Percentiles rank a stretch among this genome's conserved stretches.
Evolutionary conservation across 2,113 vertebrate species (phyloP).

Genomic region (Otis tarda): DNA sequence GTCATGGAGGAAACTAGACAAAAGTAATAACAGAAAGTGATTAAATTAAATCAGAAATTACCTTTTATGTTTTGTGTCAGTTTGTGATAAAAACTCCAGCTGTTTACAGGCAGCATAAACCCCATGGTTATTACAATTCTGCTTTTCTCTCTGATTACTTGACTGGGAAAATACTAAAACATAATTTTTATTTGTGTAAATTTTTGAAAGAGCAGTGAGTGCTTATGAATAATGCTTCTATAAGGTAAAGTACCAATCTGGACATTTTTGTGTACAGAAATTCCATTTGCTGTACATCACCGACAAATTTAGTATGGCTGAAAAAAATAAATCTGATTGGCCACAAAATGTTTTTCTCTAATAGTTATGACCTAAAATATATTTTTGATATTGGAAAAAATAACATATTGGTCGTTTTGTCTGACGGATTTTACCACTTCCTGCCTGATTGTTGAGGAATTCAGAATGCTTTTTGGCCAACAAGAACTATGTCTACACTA

Average conservation of each 20-base stretch:
- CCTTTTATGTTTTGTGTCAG: neutral
- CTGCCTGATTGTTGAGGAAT: slow-evolving; percentile 43
- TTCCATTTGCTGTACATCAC: neutral
- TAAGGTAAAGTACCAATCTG: neutral
- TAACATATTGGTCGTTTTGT: neutral
- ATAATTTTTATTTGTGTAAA: neutral
- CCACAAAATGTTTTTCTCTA: neutral
- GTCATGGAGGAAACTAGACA: neutral
- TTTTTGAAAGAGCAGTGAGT: neutral
- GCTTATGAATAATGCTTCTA: neutral
- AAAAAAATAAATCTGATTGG: neutral
- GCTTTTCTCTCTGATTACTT: neutral
- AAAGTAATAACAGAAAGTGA: neutral
- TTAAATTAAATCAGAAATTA: neutral
- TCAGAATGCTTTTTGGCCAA: neutral
- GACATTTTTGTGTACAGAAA: neutral
- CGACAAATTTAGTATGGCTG: neutral
- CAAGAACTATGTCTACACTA: neutral
- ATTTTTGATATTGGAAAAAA: slow-evolving; percentile 30
- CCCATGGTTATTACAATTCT: neutral
- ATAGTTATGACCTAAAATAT: neutral
- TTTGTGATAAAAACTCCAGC: neutral
- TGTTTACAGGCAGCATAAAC: neutral
- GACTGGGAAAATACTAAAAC: neutral
- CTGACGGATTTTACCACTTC: slow-evolving; percentile 38